These are phyloP conservation scores for Naja naja DNA, from an alignment of 2,113 vertebrate species.

Conservation along the genomic window DNA sequence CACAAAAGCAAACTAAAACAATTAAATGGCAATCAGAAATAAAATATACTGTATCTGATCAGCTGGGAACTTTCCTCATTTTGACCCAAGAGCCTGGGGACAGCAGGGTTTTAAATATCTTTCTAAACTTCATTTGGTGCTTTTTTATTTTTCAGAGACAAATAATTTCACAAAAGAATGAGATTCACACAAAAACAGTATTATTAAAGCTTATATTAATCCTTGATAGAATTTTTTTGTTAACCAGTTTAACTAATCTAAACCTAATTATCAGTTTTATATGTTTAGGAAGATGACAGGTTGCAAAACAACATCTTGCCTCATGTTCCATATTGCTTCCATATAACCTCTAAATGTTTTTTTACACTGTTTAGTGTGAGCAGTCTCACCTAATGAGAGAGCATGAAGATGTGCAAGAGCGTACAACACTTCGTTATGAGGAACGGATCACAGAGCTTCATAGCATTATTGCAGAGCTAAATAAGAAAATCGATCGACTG, in stretches of 20 bases:
- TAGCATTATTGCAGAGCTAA: constrained; percentile 86
- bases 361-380: constrained; percentile 73
- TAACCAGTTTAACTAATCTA: background rate
- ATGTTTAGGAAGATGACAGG: background rate
- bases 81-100: background rate
- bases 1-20: background rate
- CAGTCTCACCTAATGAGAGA: constrained; percentile 84
- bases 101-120: background rate
- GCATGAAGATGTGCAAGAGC: constrained; percentile 83
- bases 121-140: background rate
- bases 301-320: background rate
- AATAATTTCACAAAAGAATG: background rate
- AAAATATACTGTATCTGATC: background rate
- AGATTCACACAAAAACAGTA: background rate
- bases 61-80: background rate
- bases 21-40: background rate
- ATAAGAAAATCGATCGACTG: constrained; percentile 84
- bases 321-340: accelerated
- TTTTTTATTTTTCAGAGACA: background rate
- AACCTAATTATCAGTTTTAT: background rate
- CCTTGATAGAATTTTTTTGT: background rate
- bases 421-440: constrained; percentile 78
- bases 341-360: background rate
- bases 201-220: background rate
- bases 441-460: constrained; percentile 86